A percentile compares a stretch with the other conserved stretches of the same genome.
Conservation (phyloP, 2,113 vertebrate genomes). For the Chrysemys picta region DNA sequence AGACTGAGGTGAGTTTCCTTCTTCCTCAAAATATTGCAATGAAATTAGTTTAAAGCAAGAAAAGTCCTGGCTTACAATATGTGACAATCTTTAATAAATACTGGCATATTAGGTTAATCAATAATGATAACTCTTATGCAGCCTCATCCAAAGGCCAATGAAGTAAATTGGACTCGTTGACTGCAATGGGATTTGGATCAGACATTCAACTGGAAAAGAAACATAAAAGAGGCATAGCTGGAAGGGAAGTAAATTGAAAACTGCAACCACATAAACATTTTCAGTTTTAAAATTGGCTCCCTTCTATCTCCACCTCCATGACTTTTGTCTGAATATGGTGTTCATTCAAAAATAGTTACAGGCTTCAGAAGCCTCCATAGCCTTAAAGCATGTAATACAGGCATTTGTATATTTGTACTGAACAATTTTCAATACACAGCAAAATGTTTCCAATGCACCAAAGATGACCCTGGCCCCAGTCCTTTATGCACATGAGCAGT, state of each 20-base stretch:
- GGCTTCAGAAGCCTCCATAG: background rate
- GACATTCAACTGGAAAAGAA: background rate
- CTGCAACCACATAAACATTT: background rate
- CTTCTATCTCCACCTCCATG: background rate
- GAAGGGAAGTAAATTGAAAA: background rate
- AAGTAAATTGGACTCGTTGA: background rate
- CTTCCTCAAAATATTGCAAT: background rate
- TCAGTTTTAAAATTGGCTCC: background rate
- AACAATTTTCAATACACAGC: background rate
- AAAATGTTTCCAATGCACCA: background rate
- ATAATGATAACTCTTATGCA: background rate
- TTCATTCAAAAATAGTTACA: background rate
- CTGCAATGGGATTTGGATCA: background rate
- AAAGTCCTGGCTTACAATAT: background rate
- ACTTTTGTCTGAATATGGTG: background rate
- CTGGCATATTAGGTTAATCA: background rate
- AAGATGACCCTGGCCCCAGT: background rate
- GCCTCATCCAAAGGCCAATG: background rate
- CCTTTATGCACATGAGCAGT: background rate
- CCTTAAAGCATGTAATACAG: background rate
- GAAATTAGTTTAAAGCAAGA: background rate
- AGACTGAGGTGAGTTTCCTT: background rate
- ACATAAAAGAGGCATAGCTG: background rate
- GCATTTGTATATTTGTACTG: background rate
- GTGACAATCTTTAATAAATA: background rate